Base-by-base conservation (phyloP, 2,113 vertebrate genomes). In the Natator depressus region DNA sequence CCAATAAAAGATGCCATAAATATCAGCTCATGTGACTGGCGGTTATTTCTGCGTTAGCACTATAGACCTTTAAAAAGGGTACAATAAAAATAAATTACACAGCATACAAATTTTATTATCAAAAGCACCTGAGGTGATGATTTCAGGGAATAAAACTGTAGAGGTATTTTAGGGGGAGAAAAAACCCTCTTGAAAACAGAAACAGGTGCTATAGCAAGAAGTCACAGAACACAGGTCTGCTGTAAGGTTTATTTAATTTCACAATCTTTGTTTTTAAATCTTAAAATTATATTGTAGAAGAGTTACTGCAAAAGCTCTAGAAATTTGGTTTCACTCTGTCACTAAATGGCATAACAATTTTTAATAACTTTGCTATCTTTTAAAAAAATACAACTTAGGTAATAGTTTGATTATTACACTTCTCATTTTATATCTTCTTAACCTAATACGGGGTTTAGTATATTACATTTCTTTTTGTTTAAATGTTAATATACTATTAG, bases 31-130 rank as follows among this genome's bases (percentile, higher is more conserved):
- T 51, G n/a, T 17, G 93, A 72, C 59, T 94, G 93, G 75, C 91
- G 89, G 87, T 95, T 95, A 94, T 91, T 72, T 94, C 88, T 95
- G 95, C 94, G 86, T 96, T 91, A 94, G n/a, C 42, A 88, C 20
- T 62, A 55, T 4, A 59, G 76, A 91, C 6, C 62, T 90, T 95
- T 86, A 88, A 46, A 93, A 93, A 27, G 69, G 4, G 8, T 93
- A 69, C 65, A 69, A 38, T 76, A 79, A 91, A 95, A 96, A 80
- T 55, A 96, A 88, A 95, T 96, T 91, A 88, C 19, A 54, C 25
- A 54, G 29, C 42, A 31, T 59, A 51, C 20, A 65, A 25, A 82
- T 93, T 95, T 95, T 87, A 55, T 85, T 78, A 80, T 2, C 5
- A 90, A 93, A 93, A 90, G 87, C 85, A 94, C 35, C 29, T 59